These are phyloP conservation scores for Adela reaumurella DNA, from an alignment of 2,888 invertebrate species.

Conservation along the genomic window DNA sequence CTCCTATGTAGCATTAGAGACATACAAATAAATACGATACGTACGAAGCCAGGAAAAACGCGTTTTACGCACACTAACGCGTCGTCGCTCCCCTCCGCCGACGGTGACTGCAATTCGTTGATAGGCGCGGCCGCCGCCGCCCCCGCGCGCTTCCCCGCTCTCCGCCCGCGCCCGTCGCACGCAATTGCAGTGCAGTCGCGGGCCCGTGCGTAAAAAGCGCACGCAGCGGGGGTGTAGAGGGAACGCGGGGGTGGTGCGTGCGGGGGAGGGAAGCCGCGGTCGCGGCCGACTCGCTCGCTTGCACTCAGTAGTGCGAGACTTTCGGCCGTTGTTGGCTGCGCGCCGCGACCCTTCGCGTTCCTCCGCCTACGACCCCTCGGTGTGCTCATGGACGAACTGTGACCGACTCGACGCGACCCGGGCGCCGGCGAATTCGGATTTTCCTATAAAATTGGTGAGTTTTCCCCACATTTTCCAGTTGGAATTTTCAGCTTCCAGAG, in stretches of 20 bases:
- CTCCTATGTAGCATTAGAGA: too few species aligned
- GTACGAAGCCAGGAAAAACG: conserved; percentile 11
- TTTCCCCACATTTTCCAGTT: too few species aligned
- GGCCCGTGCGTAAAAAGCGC: conserved; percentile 51
- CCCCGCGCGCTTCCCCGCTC: conserved; percentile 31
- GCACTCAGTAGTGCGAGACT: conserved; percentile 1
- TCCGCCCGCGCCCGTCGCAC: conserved; percentile 15
- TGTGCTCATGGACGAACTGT: background rate
- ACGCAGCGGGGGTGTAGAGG: conserved; percentile 32
- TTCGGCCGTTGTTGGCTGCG: background rate
- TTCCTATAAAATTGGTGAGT: background rate
- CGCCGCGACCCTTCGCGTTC: background rate
- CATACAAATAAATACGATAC: too few species aligned
- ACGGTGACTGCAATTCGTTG: conserved; percentile 53
- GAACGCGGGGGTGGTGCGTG: conserved; percentile 28
- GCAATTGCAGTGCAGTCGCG: conserved; percentile 54
- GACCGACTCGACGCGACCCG: background rate
- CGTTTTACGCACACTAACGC: conserved; percentile 41
- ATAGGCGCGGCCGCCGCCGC: conserved; percentile 25
- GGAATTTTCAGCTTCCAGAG: too few species aligned
- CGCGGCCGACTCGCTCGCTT: background rate
- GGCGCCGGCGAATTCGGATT: background rate
- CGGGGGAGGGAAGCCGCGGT: conserved; percentile 10
- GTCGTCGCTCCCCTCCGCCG: conserved; percentile 36
- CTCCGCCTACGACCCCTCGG: background rate